These are phyloP conservation scores for Drosophila orena DNA, from an alignment of 1,140 invertebrate genomes.

Conservation along the genomic window DNA sequence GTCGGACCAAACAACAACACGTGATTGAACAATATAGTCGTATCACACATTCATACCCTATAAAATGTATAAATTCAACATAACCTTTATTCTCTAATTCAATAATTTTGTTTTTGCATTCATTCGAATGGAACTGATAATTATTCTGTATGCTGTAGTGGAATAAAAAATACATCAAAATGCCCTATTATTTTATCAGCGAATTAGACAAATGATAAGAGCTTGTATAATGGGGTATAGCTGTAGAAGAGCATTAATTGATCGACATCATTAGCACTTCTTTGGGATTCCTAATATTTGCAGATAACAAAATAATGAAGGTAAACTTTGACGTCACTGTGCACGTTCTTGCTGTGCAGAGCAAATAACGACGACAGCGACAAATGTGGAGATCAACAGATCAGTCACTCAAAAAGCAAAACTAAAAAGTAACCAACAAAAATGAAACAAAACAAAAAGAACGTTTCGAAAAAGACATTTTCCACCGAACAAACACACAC, in stretches of 20 bases:
- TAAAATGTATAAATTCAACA: neutral
- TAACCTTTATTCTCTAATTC: too few species aligned
- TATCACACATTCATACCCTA: constrained; percentile 10
- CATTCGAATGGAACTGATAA: too few species aligned
- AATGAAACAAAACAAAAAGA: constrained; percentile 50
- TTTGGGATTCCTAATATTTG: constrained; percentile 18
- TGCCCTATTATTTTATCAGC: neutral
- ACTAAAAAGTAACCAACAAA: constrained; percentile 54
- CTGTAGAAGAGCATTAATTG: too few species aligned
- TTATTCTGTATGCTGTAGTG: too few species aligned
- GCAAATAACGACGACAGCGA: constrained; percentile 46
- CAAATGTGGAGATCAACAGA: constrained; percentile 77
- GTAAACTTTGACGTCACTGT: constrained; percentile 56
- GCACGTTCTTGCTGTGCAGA: constrained; percentile 13
- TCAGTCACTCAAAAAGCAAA: constrained; percentile 65
- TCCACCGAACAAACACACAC: constrained; percentile 31
- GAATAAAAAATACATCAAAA: neutral
- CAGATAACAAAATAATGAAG: constrained; percentile 62
- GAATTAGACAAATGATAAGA: neutral
- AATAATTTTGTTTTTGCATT: too few species aligned
- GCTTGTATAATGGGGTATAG: neutral
- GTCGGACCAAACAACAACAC: constrained; percentile 49
- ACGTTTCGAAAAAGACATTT: constrained; percentile 71
- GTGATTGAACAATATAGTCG: constrained; percentile 46
- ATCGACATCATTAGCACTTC: too few species aligned